These are phyloP conservation scores for Homarus gammarus DNA, from an alignment of 2,888 invertebrate genomes.

Conservation along the genomic window DNA sequence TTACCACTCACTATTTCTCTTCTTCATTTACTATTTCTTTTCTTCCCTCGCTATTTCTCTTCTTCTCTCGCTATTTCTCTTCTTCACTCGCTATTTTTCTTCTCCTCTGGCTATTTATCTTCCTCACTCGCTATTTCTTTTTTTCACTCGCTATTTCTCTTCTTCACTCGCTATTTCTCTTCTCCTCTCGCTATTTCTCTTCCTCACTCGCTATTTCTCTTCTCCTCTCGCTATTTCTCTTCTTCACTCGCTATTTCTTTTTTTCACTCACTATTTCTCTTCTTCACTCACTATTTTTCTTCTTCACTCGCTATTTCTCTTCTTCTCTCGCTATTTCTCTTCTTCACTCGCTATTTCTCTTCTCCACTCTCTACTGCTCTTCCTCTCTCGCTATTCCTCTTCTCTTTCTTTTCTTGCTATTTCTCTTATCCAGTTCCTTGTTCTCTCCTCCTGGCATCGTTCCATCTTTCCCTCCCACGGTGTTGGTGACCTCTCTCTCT, in stretches of 20 bases:
- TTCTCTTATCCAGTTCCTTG: background rate
- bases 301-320: background rate
- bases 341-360: background rate
- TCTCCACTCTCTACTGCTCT: background rate
- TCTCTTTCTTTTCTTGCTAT: background rate
- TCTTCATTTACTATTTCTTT: background rate
- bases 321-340: background rate
- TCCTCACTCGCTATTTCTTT: background rate
- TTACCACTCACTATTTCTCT: background rate
- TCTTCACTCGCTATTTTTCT: no score
- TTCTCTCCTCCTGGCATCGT: background rate
- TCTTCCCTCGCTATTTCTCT: background rate
- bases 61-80: no score
- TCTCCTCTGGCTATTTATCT: background rate
- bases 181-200: background rate
- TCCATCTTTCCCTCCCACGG: background rate
- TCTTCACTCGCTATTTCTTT: background rate
- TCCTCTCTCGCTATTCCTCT: background rate
- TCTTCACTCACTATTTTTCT: background rate
- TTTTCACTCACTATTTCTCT: background rate
- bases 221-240: background rate
- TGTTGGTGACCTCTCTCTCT: background rate
- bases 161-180: background rate
- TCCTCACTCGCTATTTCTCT: background rate
- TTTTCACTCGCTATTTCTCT: background rate